Conservation (phyloP, 2,888 invertebrate genomes). For the Argynnis bischoffii region DNA sequence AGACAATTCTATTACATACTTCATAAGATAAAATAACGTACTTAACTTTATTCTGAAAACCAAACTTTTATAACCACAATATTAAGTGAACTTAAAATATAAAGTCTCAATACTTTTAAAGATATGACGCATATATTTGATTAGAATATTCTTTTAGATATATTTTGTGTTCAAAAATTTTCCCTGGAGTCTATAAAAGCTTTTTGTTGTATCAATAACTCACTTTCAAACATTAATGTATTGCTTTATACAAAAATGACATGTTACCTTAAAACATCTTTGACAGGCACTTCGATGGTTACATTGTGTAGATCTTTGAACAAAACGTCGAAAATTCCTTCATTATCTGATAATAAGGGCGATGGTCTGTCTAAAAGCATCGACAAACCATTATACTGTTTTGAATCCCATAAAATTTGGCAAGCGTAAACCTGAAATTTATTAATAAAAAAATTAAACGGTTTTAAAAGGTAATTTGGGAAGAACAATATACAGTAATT, state of each 20-base stretch:
- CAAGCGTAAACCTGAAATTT: conserved; percentile 83
- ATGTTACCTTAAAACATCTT: conserved; percentile 74
- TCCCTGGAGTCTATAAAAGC: conserved; percentile 30
- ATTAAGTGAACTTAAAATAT: conserved; percentile 1
- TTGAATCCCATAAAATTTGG: conserved; percentile 86
- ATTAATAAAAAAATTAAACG: conserved; percentile 3
- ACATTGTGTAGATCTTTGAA: conserved; percentile 79
- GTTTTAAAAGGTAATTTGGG: background rate
- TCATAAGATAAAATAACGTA: no score
- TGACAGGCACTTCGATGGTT: conserved; percentile 77
- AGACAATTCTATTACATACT: no score
- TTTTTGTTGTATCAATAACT: conserved; percentile 33
- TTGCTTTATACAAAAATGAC: conserved; percentile 25
- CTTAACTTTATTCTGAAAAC: background rate
- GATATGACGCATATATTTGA: conserved; percentile 5
- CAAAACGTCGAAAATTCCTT: conserved; percentile 80
- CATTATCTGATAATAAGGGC: conserved; percentile 76
- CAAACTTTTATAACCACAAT: background rate
- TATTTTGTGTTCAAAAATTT: conserved; percentile 8
- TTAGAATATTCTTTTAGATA: conserved; percentile 6
- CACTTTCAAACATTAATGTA: conserved; percentile 24
- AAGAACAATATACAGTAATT: conserved; percentile 9
- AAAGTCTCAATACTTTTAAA: background rate
- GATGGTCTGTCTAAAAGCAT: conserved; percentile 86
- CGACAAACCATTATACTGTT: conserved; percentile 84